Percentiles rank a stretch among this genome's conserved stretches.
These are phyloP conservation scores for Brachylomia viminalis DNA, from an alignment of 2,888 invertebrate genomes.

Conservation along the genomic window DNA sequence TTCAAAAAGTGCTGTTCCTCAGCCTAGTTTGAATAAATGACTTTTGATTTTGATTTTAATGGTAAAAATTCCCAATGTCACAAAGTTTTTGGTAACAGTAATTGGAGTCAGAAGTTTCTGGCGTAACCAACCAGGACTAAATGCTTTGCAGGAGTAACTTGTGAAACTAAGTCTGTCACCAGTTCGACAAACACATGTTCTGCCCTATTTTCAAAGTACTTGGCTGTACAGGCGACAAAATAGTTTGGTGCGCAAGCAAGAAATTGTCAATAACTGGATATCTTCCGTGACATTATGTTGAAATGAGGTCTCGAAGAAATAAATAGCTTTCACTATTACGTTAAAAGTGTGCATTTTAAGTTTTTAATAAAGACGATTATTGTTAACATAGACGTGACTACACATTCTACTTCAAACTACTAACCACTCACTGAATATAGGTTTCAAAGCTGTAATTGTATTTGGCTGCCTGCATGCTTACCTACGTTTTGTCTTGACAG, in stretches of 20 bases:
- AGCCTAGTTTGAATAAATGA: no score
- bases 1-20: no score
- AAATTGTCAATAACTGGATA: background rate
- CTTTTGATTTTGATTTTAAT: no score
- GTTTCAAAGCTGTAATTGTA: no score
- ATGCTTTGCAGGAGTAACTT: constrained; percentile 17
- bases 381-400: no score
- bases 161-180: constrained; percentile 4
- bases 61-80: no score
- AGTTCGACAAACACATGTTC: background rate
- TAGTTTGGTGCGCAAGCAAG: background rate
- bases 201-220: background rate
- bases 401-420: no score
- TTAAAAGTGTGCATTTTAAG: background rate
- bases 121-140: constrained; percentile 10
- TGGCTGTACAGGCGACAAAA: background rate
- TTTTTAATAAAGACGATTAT: no score
- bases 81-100: constrained; percentile 6
- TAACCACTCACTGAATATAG: no score
- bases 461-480: no score
- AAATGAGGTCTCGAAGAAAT: background rate
- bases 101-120: constrained; percentile 4
- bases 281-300: background rate
- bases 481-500: no score
- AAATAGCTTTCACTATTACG: background rate